These are phyloP conservation scores for Elachura formosa DNA, from an alignment of 2,113 vertebrate species.

Conservation along the genomic window DNA sequence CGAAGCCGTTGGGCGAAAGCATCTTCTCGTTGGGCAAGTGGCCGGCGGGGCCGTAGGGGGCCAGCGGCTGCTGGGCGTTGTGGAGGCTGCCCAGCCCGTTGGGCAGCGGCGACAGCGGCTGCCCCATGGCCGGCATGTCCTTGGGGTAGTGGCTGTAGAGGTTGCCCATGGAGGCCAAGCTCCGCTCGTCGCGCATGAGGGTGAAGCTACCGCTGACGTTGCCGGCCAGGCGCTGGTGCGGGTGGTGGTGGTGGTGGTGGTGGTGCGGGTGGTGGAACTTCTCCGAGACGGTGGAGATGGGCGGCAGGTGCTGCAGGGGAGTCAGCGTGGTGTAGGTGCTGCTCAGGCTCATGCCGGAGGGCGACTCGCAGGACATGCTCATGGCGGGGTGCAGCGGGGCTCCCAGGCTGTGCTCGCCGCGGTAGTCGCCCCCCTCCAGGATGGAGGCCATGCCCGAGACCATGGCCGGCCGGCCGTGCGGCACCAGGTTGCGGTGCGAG, in stretches of 20 bases:
- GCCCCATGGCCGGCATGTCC: conserved; percentile 92
- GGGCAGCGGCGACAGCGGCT: conserved; percentile 88
- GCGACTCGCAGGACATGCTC: conserved; percentile 94
- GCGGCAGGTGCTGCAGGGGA: conserved; percentile 94
- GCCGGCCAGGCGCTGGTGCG: conserved; percentile 86
- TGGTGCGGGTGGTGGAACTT: conserved; percentile 93
- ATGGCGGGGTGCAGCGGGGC: conserved; percentile 91
- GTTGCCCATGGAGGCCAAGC: conserved; percentile 91
- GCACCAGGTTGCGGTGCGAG: conserved; percentile 87
- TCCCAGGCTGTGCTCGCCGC: conserved; percentile 84
- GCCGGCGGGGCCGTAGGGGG: conserved; percentile 83
- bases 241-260: conserved; percentile 83
- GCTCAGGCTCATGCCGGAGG: conserved; percentile 87
- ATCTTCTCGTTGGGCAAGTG: conserved; percentile 93
- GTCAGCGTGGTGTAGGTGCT: conserved; percentile 95
- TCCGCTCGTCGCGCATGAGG: conserved; percentile 92
- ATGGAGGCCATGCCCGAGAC: conserved; percentile 90
- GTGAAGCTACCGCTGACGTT: conserved; percentile 95
- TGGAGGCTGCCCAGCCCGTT: conserved; percentile 90
- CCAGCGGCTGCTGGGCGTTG: conserved; percentile 86
- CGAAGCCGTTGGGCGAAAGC: conserved; percentile 89
- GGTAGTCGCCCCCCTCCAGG: conserved; percentile 91
- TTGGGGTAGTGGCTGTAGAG: conserved; percentile 95
- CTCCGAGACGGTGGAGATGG: conserved; percentile 92
- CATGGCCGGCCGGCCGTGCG: conserved; percentile 86